Evolutionary conservation across 2,888 invertebrate species (phyloP).

Genomic region (Zygogramma bicolorata): DNA sequence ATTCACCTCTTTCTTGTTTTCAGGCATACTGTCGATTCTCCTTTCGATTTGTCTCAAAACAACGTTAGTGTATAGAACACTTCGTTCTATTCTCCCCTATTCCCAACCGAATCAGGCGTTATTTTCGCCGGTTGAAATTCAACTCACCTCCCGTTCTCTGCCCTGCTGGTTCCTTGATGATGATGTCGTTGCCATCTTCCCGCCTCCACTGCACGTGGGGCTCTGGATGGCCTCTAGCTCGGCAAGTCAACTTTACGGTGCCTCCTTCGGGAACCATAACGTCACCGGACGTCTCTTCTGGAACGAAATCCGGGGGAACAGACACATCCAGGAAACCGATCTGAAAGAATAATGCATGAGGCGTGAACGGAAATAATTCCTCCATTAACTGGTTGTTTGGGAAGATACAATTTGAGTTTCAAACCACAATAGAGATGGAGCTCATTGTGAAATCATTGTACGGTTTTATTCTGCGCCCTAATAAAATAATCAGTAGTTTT

Average conservation of each 20-base stretch:
- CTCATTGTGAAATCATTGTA: no score
- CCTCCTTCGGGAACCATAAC: constrained; percentile 90
- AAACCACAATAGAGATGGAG: neutral
- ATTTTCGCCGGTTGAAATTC: neutral
- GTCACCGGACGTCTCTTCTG: constrained; percentile 90
- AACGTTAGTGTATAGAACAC: no score
- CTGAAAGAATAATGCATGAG: constrained; percentile 66
- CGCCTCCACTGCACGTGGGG: constrained; percentile 87
- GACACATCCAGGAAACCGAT: constrained; percentile 88
- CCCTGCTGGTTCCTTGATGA: constrained; percentile 78
- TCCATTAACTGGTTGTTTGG: neutral
- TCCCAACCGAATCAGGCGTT: neutral
- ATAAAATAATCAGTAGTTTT: no score
- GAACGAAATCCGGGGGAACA: constrained; percentile 91
- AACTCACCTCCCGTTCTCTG: constrained; percentile 59
- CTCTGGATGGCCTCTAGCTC: constrained; percentile 83
- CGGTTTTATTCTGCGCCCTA: no score
- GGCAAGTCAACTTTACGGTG: constrained; percentile 75
- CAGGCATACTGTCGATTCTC: no score
- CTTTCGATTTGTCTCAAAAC: no score
- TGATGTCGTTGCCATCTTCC: constrained; percentile 85
- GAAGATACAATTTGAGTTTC: no score
- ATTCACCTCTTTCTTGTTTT: no score
- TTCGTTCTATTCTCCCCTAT: no score
- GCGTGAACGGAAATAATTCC: neutral